Base-by-base conservation (phyloP, 2,888 invertebrate genomes). In the Lycaena phlaeas region DNA sequence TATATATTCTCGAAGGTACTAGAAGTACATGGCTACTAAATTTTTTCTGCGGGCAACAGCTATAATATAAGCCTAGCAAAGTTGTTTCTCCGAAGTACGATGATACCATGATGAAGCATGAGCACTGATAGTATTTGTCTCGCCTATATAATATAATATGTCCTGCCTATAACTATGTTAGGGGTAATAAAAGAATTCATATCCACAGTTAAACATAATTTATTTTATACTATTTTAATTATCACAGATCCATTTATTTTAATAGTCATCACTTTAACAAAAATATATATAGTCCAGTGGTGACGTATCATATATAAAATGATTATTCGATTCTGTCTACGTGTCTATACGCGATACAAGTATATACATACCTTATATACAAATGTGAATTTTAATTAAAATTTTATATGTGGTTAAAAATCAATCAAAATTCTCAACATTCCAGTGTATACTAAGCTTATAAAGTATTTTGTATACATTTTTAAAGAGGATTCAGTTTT, bases 231-330 rank as follows among this genome's bases (percentile, higher is more conserved):
- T 82, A 81, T 76, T 77, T 72, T 78, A 81, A 81, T 73, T 84
- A 82, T 82, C 84, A 84, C 84, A 84, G 84, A 84, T 82, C 61
- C 78, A 74, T 81, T 82, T 79, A 81, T 79, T 76, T 81, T 78
- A 77, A 78, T 79, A 79, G 71, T 81, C 77, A 78, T 81, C 78
- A 77, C 78, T 59, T 77, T 81, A 82, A 81, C 81, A 81, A 82
- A 82, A 82, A 82, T 82, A 81, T 76, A 78, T 74, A 79, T 74
- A 77, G 68, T 73, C 72, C 22, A 79, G 68, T 63, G 67, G 71
- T 64, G 70, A 61, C 68, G 65, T 42, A 62, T 61, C 60, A 64
- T 68, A 64, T 72, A 75, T 68, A 63, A n/a, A n/a, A 66, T 56
- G 61, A 68, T 61, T 62, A 59, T 61, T 58, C 63, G 56, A 46